phyloP scores from a whole-genome alignment of 2,797 vertebrate species.

The Cynodonichthys magdalenae region DNA sequence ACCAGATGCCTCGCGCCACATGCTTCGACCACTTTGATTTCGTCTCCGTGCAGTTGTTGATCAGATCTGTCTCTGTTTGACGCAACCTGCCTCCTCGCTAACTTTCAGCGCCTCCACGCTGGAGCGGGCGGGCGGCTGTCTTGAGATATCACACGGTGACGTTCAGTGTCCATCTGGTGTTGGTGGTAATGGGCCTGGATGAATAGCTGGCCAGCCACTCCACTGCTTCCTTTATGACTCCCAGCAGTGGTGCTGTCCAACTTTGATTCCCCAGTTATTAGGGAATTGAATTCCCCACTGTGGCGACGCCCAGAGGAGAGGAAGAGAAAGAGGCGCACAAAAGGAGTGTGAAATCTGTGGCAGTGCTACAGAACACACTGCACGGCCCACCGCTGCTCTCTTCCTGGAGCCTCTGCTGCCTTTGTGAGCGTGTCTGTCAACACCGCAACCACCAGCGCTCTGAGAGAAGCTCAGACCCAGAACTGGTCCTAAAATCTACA shows the following conservation, averaged over 20 bases:
- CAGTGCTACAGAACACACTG: conserved; percentile 65
- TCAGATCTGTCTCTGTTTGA: conserved; percentile 78
- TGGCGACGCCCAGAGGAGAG: conserved; percentile 67
- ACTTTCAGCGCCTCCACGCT: conserved; percentile 74
- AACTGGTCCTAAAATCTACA: conserved; percentile 4
- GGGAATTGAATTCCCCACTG: conserved; percentile 76
- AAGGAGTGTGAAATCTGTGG: conserved; percentile 76
- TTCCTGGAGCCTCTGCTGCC: conserved; percentile 63
- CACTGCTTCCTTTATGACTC: conserved; percentile 76
- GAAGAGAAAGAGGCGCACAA: conserved; percentile 74
- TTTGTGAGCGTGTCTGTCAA: conserved; percentile 56
- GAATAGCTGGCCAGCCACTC: conserved; percentile 69
- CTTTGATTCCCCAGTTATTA: conserved; percentile 83
- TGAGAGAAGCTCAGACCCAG: conserved; percentile 1
- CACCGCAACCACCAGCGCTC: conserved; percentile 15
- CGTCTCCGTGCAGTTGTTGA: conserved; percentile 78
- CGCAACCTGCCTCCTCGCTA: conserved; percentile 71
- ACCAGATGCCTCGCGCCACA: conserved; percentile 77
- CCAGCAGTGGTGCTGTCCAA: conserved; percentile 77
- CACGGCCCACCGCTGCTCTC: conserved; percentile 72
- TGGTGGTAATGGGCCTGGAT: conserved; percentile 72
- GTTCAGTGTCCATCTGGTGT: conserved; percentile 77
- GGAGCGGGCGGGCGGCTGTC: conserved; percentile 56
- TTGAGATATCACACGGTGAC: conserved; percentile 74
- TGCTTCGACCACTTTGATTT: conserved; percentile 81